Evolutionary conservation across 2,797 vertebrate genomes (phyloP), one percentile per base, ranked within the genome.

Genomic region (Pampus argenteus): DNA sequence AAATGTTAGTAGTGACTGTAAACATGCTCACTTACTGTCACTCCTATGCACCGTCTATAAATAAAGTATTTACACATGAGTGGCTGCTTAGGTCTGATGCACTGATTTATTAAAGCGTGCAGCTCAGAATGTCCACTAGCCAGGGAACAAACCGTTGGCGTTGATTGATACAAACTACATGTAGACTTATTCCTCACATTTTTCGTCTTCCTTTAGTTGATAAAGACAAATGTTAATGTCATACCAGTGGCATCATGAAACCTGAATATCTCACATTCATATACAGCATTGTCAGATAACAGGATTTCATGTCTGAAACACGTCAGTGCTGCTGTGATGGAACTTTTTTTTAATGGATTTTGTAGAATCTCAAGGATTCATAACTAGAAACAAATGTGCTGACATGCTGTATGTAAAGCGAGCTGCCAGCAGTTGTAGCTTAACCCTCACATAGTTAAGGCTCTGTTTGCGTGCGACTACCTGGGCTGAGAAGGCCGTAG

Each of bases 51-150:
- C 11, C 0, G 18, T 25, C 80, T 86, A 61, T 79, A 76, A 83
- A 89, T 83, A 82, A 83, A 73, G 61, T 61, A 45, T 59, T 82
- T 64, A 45, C 68, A 75, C 77, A 84, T 18, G 71, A 81, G 62
- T 77, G 74, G 69, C 42, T 31, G 51, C 44, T 62, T 65, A 42
- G 57, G 31, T 57, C 49, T 74, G 36, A 82, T 49, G 60, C n/a
- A 60, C 60, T 81, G 69, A 83, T 85, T 82, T 76, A 82, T 26
- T 65, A 66, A 78, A 67, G 66, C 76, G 26, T 38, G 26, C 34
- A 29, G 66, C 49, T 23, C 31, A 45, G 34, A 40, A 28, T 63
- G 47, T 75, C 74, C 71, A 81, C 63, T 47, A 40, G 63, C 20
- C 10, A 25, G 42, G 25, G 13, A 68, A 55, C 56, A 66, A 76